Conservation (phyloP, 1,140 invertebrate species). For the Cotesia glomerata region DNA sequence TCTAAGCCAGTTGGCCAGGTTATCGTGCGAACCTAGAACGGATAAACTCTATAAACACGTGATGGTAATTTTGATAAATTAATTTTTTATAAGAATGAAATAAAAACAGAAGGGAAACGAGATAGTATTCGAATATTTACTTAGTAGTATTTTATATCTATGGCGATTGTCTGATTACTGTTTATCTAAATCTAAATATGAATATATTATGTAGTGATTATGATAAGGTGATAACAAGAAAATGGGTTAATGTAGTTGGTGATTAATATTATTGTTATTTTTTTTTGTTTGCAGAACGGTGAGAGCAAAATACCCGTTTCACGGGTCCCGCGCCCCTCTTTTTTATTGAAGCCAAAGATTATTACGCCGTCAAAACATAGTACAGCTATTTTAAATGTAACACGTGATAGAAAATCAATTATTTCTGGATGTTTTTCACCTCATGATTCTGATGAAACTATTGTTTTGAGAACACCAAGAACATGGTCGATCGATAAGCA, state of each 20-base stretch:
- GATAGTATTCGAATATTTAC: no score
- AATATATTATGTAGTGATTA: no score
- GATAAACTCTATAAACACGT: conserved; percentile 2
- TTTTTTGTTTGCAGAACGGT: conserved; percentile 46
- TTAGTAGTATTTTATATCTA: no score
- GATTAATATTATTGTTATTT: background rate
- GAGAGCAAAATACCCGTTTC: conserved; percentile 56
- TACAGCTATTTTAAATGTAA: conserved; percentile 21
- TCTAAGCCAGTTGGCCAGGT: conserved; percentile 14
- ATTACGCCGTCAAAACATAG: conserved; percentile 37
- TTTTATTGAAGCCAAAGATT: conserved; percentile 50
- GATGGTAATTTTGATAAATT: background rate
- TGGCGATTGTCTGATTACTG: no score
- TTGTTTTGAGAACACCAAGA: conserved; percentile 27
- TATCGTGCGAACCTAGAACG: background rate
- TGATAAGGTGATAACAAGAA: no score
- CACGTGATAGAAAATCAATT: conserved; percentile 37
- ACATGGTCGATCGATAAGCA: conserved; percentile 20
- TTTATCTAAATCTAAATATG: no score
- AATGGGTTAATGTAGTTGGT: no score
- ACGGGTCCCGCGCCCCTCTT: conserved; percentile 50
- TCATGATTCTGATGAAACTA: conserved; percentile 33
- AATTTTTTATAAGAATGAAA: background rate
- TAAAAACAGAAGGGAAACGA: no score
- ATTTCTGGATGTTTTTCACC: conserved; percentile 43